Evolutionary conservation across 2,113 vertebrate genomes (phyloP), one percentile per base, ranked within the genome.

Genomic region (Stomatorhinus ivindoensis): DNA sequence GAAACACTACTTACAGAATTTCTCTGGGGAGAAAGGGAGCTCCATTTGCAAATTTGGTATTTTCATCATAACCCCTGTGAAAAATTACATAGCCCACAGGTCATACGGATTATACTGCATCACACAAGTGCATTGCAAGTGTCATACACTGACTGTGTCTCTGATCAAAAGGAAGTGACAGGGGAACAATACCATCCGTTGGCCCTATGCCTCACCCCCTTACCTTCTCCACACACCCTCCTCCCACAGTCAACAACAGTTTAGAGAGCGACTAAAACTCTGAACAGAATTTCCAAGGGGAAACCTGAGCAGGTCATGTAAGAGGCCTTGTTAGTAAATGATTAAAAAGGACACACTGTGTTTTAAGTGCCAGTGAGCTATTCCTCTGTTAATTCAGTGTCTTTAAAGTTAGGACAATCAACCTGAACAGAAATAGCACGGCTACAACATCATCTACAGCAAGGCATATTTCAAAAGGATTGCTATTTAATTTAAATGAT

Each of bases 61-160:
- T 42, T 42, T 80, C 73, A 42, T 42, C 4, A 42, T 80, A 76
- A 39, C 31, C 31, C 15, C 15, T 17, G 31, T 44, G 58, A 84
- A 90, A 91, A 76, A 39, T 35, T 39, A 76, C 35, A 27, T 5
- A 17, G 69, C 31, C 69, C 19, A 39, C 31, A 39, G 73, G 73
- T 76, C 6, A 1, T 76, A 42, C 11, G 2, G 3, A 39, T 80
- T 80, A 86, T 50, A 47, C 47, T n/a, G 44, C 24, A 47, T 27
- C 83, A 21, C 46, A 48, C 44, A 86, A 27, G 83, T 50, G 42
- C 13, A n/a, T 6, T 27, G 46, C 46, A 80, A 53, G 47, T 88
- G 55, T 88, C 87, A 91, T 89, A 61, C 44, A 46, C 82, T 83
- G 80, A 83, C 80, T 4, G 61, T 65, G n/a, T 65, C 61, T 69